A percentile compares a stretch with the other conserved stretches of the same genome.
phyloP scores from a whole-genome alignment of 2,888 invertebrate genomes.

The Lomographa bimaculata region DNA sequence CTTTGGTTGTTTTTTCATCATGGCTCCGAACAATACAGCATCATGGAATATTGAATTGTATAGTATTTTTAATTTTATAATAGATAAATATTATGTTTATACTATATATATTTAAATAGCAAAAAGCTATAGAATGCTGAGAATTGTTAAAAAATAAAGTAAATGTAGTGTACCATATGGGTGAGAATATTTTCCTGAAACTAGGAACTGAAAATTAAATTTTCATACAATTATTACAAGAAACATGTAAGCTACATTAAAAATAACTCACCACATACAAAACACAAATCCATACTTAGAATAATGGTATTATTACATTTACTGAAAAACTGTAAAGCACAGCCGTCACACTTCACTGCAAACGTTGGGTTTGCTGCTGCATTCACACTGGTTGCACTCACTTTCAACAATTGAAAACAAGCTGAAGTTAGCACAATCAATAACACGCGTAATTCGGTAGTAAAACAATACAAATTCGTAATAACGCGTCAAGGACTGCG shows the following conservation, averaged over 20 bases:
- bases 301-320: conserved; percentile 12
- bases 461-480: conserved; percentile 39
- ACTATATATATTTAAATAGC: too few species aligned
- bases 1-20: too few species aligned
- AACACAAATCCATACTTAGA: conserved; percentile 57
- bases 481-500: conserved; percentile 25
- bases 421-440: conserved; percentile 61
- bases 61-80: too few species aligned
- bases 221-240: neutral
- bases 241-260: neutral
- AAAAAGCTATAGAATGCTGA: too few species aligned
- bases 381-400: conserved; percentile 55
- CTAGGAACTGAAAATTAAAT: neutral
- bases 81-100: too few species aligned
- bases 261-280: conserved; percentile 60
- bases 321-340: conserved; percentile 31
- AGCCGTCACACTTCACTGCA: conserved; percentile 67
- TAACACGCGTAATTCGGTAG: conserved; percentile 38
- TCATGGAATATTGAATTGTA: too few species aligned
- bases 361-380: conserved; percentile 57
- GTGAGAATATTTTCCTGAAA: conserved; percentile 1
- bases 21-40: too few species aligned
- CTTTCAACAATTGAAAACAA: conserved; percentile 45
- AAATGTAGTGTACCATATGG: conserved; percentile 15
- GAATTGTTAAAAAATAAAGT: too few species aligned